Evolutionary conservation across 2,797 vertebrate species (phyloP).

Genomic region (Danio aesculapii): DNA sequence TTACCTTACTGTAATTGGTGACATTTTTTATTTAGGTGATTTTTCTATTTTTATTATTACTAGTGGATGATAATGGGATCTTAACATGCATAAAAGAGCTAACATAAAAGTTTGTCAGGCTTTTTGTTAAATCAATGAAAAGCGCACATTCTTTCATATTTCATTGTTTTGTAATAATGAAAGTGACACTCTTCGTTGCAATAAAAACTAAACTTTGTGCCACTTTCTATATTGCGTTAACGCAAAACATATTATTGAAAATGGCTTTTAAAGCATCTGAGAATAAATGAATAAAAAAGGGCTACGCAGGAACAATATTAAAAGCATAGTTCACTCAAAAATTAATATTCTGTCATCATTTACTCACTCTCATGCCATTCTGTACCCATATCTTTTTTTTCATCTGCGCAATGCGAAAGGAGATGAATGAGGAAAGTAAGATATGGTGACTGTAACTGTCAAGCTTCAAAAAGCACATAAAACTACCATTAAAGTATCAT

Average conservation of each 20-base stretch:
- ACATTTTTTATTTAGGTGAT: no score
- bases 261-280: slow-evolving; percentile 13
- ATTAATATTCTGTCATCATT: slow-evolving; percentile 24
- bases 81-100: no score
- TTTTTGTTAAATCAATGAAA: neutral
- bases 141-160: neutral
- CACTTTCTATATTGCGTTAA: neutral
- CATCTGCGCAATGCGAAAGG: neutral
- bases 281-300: slow-evolving; percentile 15
- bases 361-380: slow-evolving; percentile 17
- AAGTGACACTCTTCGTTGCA: neutral
- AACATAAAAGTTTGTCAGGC: no score
- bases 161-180: slow-evolving; percentile 19
- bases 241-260: slow-evolving; percentile 22
- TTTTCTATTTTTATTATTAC: no score
- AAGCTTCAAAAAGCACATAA: slow-evolving; percentile 39
- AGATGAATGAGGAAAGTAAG: slow-evolving; percentile 11
- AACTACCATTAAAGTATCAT: slow-evolving; percentile 31
- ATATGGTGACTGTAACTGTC: slow-evolving; percentile 12
- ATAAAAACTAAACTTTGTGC: neutral
- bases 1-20: no score
- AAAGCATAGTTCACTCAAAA: slow-evolving; percentile 17
- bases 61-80: no score
- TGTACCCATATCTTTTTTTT: neutral
- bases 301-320: neutral